Evolutionary conservation across 2,113 vertebrate genomes (phyloP), one percentile per base, ranked within the genome.

Genomic region (Addax nasomaculatus): DNA sequence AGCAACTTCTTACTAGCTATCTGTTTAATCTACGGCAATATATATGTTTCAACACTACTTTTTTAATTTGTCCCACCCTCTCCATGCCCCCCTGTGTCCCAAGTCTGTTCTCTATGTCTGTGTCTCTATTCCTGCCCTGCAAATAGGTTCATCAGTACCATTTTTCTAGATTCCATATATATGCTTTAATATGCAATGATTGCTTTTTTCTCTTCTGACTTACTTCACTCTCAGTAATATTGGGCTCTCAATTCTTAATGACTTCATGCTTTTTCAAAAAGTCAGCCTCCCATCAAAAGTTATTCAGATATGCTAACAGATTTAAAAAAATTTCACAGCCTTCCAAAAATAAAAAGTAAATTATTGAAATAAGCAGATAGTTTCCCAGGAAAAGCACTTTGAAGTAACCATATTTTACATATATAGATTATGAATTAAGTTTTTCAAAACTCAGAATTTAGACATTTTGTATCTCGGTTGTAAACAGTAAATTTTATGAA

Each of bases 351-450:
- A 88, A 78, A 60, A 55, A n/a, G 73, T 45, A 2, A 49, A 90
- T 78, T 67, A 13, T 81, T 91, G 36, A 95, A 98, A 91, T 62
- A 91, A 95, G n/a, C 53, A 95, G 10, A 76, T 93, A 60, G 49
- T 36, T 90, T 85, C 13, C 15, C n/a, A 57, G 83, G 30, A 85
- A 95, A 47, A 57, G 8, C 4, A 89, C 45, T 95, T 83, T 73
- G 29, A 94, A 70, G 51, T 23, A 89, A 94, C 33, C n/a, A 29
- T 33, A 96, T 96, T 93, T 96, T 92, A 96, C 45, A 85, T 57
- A 57, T n/a, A 23, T 6, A 45, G n/a, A 60, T 87, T 84, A 43
- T 90, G 43, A 89, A 89, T 73, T 95, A 76, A 60, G 29, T 53
- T 62, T 87, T 89, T 83, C 29, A 85, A 70, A 89, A 93, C 16